Base-by-base conservation (phyloP, 2,888 invertebrate genomes). In the Clistopyga incitator region DNA sequence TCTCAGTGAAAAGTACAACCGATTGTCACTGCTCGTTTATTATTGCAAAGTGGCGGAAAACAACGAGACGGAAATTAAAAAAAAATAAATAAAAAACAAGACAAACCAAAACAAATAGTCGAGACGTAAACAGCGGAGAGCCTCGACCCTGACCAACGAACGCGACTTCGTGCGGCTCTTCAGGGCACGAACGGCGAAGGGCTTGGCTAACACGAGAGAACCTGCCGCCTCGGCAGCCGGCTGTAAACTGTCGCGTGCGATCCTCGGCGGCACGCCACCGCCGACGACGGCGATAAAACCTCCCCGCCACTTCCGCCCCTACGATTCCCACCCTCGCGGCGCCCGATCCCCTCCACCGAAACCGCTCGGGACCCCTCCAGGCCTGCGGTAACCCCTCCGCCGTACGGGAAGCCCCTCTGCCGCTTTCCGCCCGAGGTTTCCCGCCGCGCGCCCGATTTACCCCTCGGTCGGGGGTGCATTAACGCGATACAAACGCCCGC, bases 161-260 rank as follows among this genome's bases (percentile, higher is more conserved):
- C 64, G 20, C 42, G 38, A 64, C 18, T 61, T 13, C 8, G 61
- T 61, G 29, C n/a, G 18, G n/a, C n/a, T 15, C 6, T 29, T 8
- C 6, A 15, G 59, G 29, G 0, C 29, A 6, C 18, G n/a, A 56
- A 20, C 4, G 29, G 3, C 45, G 23, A 20, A n/a, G 6, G 45
- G 18, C 20, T 20, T 20, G 18, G 23, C 67, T 67, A 59, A 47
- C 64, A 80, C 76, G 65, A 68, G 70, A 85, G 89, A 92, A 89
- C 88, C 89, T 86, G 78, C 86, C 89, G 86, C 88, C 84, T 87
- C 90, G 90, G 88, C 88, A 88, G 91, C 90, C 91, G 91, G 89
- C 90, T 89, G 91, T 92, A 91, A 92, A 93, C 93, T 93, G 92
- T 90, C 92, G 92, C 92, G 92, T 93, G 92, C 89, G 89, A 67